phyloP scores from a whole-genome alignment of 2,113 vertebrate species.

The Ceyx cyanopectus region DNA sequence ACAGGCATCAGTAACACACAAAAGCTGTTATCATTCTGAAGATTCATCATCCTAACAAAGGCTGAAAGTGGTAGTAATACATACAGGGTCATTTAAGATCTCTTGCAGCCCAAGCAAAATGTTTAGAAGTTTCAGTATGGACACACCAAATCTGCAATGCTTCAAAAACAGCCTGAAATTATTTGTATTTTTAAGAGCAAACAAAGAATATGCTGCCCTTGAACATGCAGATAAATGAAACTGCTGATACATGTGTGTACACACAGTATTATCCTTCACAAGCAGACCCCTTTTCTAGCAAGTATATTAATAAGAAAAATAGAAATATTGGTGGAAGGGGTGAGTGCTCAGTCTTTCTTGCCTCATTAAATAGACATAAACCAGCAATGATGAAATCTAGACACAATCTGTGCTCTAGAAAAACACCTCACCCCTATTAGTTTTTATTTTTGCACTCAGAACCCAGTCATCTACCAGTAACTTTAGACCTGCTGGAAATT shows the following conservation, averaged over 20 bases:
- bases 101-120: constrained; percentile 27
- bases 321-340: background rate
- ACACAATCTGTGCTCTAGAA: background rate
- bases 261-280: background rate
- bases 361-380: background rate
- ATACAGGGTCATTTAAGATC: background rate
- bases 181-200: background rate
- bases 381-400: background rate
- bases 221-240: constrained; percentile 33
- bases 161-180: background rate
- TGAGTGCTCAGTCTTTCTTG: background rate
- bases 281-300: constrained; percentile 5
- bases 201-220: constrained; percentile 13
- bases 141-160: constrained; percentile 12
- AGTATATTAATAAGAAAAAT: background rate
- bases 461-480: background rate
- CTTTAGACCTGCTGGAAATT: background rate
- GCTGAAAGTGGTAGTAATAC: background rate
- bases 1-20: constrained; percentile 32
- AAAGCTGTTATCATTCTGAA: background rate
- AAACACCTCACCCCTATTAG: background rate
- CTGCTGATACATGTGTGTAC: background rate
- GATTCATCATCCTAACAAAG: background rate
- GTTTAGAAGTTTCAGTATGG: background rate
- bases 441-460: background rate